Evolutionary conservation across 2,888 invertebrate species (phyloP).

Genomic region (Drepana falcataria): DNA sequence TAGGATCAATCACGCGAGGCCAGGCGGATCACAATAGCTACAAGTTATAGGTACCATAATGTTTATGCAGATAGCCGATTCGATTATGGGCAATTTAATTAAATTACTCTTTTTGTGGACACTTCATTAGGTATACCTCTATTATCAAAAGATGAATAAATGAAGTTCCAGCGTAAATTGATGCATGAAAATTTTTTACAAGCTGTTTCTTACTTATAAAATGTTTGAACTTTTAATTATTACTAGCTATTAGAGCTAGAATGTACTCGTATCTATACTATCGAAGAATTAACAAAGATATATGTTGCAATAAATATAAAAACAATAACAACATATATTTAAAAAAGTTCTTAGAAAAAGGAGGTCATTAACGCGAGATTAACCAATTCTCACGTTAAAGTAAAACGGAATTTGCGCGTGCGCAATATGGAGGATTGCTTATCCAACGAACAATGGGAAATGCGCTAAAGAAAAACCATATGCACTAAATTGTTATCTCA

Average conservation of each 20-base stretch:
- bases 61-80: conserved; percentile 42
- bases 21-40: conserved; percentile 47
- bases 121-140: not conserved
- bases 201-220: too few relatives aligned
- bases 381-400: not conserved
- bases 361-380: not conserved
- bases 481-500: not conserved
- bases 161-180: not conserved
- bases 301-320: too few relatives aligned
- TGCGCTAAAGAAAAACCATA: not conserved
- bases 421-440: conserved; percentile 1
- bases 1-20: conserved; percentile 62
- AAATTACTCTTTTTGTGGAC: conserved; percentile 17
- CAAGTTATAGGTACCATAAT: conserved; percentile 27
- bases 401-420: not conserved
- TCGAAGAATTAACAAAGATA: too few relatives aligned
- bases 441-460: conserved; percentile 3
- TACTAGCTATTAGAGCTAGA: too few relatives aligned
- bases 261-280: too few relatives aligned
- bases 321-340: not conserved
- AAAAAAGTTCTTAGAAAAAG: not conserved
- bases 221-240: too few relatives aligned
- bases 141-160: not conserved
- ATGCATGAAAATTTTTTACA: not conserved
- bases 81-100: conserved; percentile 23